Evolutionary conservation across 2,888 invertebrate genomes (phyloP).

Genomic region (Iselma pallidipennis): DNA sequence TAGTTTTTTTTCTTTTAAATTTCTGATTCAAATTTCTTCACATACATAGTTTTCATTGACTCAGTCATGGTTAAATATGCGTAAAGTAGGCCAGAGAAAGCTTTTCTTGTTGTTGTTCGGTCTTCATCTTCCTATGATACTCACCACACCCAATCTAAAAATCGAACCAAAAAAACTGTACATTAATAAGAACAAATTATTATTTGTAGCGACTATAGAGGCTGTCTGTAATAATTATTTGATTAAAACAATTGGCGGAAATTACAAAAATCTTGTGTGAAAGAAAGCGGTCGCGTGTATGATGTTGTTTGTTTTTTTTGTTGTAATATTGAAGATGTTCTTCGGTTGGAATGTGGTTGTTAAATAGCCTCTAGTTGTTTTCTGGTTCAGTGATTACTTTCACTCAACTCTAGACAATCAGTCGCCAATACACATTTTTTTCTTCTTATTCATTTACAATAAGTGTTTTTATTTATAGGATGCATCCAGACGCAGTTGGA

Average conservation of each 20-base stretch:
- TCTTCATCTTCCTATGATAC: slow-evolving; percentile 11
- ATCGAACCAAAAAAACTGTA: too few relatives aligned
- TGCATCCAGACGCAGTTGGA: slow-evolving; percentile 63
- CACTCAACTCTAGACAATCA: slow-evolving; percentile 14
- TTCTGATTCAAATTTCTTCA: too few relatives aligned
- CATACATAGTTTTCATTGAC: slow-evolving; percentile 17
- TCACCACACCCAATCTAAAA: slow-evolving; percentile 24
- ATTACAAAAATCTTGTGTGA: too few relatives aligned
- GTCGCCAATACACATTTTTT: slow-evolving; percentile 6
- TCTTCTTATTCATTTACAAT: slow-evolving; percentile 6
- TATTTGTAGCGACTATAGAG: too few relatives aligned
- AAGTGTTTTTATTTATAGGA: slow-evolving; percentile 58
- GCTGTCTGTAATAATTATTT: too few relatives aligned
- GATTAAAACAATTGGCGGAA: too few relatives aligned
- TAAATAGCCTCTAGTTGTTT: slow-evolving; percentile 13
- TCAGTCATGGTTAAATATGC: slow-evolving; percentile 25
- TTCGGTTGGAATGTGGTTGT: slow-evolving; percentile 11
- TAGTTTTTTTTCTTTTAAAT: slow-evolving; percentile 33
- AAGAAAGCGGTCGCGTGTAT: too few relatives aligned
- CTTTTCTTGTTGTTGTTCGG: not conserved
- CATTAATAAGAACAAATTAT: slow-evolving; percentile 17
- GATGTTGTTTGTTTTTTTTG: too few relatives aligned
- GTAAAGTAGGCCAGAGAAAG: slow-evolving; percentile 33
- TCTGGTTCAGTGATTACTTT: slow-evolving; percentile 22
- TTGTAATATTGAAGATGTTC: slow-evolving; percentile 9